Base-by-base conservation (phyloP, 1,140 invertebrate species). In the Metopolophium dirhodum region DNA sequence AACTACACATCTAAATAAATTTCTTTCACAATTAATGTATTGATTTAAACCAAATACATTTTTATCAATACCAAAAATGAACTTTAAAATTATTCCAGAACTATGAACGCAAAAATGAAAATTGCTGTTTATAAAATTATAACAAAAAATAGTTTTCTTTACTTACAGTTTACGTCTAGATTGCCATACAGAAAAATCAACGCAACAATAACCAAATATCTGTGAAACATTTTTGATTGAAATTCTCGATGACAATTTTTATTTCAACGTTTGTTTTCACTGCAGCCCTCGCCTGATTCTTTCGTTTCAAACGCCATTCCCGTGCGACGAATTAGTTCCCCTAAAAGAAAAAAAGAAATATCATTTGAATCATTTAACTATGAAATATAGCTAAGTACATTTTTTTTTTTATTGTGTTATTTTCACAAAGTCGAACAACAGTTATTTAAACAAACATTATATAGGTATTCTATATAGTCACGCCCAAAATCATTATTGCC, bases 251-350 rank as follows among this genome's bases (percentile, higher is more conserved):
- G 30, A 51, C 45, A 47, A 47, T 82, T 91, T 82, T 91, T 91
- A 45, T 30, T 92, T 92, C 45, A 83, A 83, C 47, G 41, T 47
- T 77, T 47, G 7, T 30, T 77, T 47, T 77, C 47, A 30, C 30
- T 77, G 41, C 77, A 77, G 18, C 41, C 11, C 35, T 37, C 51
- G n/a, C 20, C 22, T 35, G 49, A 51, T 92, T 82, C n/a, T 7
- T 51, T 92, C 18, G 11, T 83, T 92, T 92, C n/a, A 49, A 92
- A 83, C 22, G n/a, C 91, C 91, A 92, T 92, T 41, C 14, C 35
- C 35, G 9, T 9, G 26, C 6, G n/a, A 37, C 22, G 9, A 91
- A 11, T 68, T 22, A n/a, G 51, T 23, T 35, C 0, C 1, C 20
- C 91, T 92, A 49, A 51, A 92, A 92, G 22, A 23, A 11, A 91